phyloP scores from a whole-genome alignment of 2,113 vertebrate genomes.

The Speoplatyrhinus poulsoni region DNA sequence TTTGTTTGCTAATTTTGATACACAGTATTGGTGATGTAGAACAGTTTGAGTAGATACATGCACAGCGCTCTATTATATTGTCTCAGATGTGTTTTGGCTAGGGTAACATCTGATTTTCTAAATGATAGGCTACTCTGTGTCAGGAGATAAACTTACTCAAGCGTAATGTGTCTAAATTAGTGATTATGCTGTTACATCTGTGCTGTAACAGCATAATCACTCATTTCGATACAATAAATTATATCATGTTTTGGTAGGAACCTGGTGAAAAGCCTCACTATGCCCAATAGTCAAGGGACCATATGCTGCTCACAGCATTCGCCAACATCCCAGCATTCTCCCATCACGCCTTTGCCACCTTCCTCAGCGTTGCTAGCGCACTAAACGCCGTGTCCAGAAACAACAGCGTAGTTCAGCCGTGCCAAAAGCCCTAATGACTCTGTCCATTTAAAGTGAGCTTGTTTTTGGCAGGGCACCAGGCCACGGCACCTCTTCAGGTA shows the following conservation, averaged over 20 bases:
- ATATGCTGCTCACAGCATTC: constrained; percentile 58
- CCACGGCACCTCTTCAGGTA: constrained; percentile 65
- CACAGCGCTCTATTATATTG: constrained; percentile 38
- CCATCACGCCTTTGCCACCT: constrained; percentile 53
- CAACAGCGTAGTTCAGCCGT: constrained; percentile 49
- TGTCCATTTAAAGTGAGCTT: constrained; percentile 62
- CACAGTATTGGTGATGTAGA: constrained; percentile 36
- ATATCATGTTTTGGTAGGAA: constrained; percentile 33
- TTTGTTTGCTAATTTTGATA: constrained; percentile 24
- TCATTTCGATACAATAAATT: no score
- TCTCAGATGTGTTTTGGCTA: constrained; percentile 41
- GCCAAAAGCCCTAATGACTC: constrained; percentile 63
- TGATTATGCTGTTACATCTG: constrained; percentile 2
- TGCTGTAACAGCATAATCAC: constrained; percentile 42
- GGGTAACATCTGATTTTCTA: constrained; percentile 32
- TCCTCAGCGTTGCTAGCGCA: constrained; percentile 57
- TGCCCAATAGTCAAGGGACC: constrained; percentile 50
- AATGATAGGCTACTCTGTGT: constrained; percentile 2
- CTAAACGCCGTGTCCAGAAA: constrained; percentile 56
- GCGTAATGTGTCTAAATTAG: constrained; percentile 43
- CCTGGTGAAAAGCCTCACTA: constrained; percentile 16
- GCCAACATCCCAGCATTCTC: constrained; percentile 54
- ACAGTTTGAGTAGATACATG: constrained; percentile 24
- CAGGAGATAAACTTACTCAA: constrained; percentile 25
- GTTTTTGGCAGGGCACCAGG: constrained; percentile 59